Evolutionary conservation across 2,888 invertebrate species (phyloP).

Genomic region (Xiphydria camelus): DNA sequence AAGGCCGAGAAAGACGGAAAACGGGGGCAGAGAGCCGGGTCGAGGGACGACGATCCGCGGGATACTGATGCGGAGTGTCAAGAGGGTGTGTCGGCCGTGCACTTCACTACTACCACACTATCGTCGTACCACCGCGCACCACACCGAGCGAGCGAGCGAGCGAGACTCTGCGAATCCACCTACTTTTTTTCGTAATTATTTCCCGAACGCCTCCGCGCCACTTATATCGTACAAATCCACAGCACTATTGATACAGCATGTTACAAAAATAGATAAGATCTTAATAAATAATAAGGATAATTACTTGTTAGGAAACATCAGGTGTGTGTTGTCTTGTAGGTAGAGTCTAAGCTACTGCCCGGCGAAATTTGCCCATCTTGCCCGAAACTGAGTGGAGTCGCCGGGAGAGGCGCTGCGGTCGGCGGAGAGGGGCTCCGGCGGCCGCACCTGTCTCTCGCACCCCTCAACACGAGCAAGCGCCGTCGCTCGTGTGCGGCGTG

Average conservation of each 20-base stretch:
- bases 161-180: neutral
- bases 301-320: conserved; percentile 45
- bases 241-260: conserved; percentile 37
- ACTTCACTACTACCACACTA: neutral
- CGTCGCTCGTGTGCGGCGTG: neutral
- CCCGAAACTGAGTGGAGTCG: conserved; percentile 44
- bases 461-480: conserved; percentile 9
- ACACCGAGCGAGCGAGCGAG: too few relatives aligned
- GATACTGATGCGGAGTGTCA: conserved; percentile 45
- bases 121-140: neutral
- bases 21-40: conserved; percentile 25
- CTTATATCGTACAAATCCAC: conserved; percentile 28
- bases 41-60: conserved; percentile 37
- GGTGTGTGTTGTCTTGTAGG: conserved; percentile 50
- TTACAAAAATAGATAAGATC: conserved; percentile 47
- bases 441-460: conserved; percentile 45
- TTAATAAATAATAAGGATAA: conserved; percentile 48
- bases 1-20: conserved; percentile 13
- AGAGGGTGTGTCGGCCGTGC: conserved; percentile 44
- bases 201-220: conserved; percentile 13
- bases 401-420: conserved; percentile 40
- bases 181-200: neutral
- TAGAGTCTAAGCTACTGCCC: conserved; percentile 57
- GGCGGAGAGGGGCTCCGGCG: conserved; percentile 25
- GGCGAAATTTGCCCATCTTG: conserved; percentile 56